phyloP scores from a whole-genome alignment of 2,888 invertebrate species.

The Dynastes tityus region DNA sequence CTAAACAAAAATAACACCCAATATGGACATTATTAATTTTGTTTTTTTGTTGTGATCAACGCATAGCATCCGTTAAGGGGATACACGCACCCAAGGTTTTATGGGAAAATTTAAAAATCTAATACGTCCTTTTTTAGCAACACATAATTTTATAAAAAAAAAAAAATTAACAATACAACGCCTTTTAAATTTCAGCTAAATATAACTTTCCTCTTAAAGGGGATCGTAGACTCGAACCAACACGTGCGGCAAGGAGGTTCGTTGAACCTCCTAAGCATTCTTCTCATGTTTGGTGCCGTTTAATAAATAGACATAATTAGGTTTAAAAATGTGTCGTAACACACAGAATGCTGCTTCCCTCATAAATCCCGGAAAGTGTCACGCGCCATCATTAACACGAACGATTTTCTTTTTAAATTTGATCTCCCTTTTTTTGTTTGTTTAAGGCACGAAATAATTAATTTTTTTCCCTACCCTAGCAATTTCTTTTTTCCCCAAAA shows the following conservation, averaged over 20 bases:
- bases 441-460: constrained; percentile 28
- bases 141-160: no score
- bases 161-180: neutral
- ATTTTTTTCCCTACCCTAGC: constrained; percentile 20
- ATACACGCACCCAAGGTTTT: no score
- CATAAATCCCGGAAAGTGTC: constrained; percentile 31
- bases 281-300: constrained; percentile 29
- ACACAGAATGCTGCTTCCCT: constrained; percentile 14
- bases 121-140: no score
- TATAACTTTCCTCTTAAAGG: neutral
- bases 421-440: neutral
- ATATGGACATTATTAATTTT: no score
- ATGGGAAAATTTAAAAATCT: no score
- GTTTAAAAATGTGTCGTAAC: constrained; percentile 20
- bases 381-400: constrained; percentile 22
- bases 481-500: constrained; percentile 16
- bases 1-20: no score
- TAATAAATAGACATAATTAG: constrained; percentile 38
- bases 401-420: constrained; percentile 24
- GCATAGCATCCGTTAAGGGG: no score
- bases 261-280: constrained; percentile 18
- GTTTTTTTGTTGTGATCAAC: no score
- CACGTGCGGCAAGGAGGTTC: constrained; percentile 12
- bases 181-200: neutral
- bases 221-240: neutral